These are phyloP conservation scores for Brachionus calyciflorus DNA, from an alignment of 1,140 invertebrate genomes.

Conservation along the genomic window DNA sequence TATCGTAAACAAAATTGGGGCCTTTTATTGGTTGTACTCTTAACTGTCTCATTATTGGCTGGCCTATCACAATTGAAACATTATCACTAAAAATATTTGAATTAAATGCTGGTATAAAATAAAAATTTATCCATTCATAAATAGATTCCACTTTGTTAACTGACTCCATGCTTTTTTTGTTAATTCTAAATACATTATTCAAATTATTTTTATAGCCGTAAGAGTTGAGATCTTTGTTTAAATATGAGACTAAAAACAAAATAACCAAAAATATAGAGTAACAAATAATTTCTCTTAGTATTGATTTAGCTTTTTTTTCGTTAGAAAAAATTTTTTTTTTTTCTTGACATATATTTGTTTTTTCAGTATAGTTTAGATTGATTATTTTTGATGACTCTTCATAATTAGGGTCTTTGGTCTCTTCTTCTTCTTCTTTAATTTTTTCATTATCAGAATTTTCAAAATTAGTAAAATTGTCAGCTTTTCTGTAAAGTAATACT, in stretches of 20 bases:
- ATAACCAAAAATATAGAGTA: constrained; percentile 8
- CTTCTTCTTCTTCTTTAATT: constrained; percentile 52
- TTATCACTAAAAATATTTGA: constrained; percentile 59
- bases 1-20: background rate
- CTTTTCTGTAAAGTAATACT: constrained; percentile 62
- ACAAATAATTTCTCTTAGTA: constrained; percentile 22
- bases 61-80: constrained; percentile 64
- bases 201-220: constrained; percentile 18
- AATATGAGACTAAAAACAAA: constrained; percentile 7
- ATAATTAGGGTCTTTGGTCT: background rate
- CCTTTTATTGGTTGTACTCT: background rate
- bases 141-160: background rate
- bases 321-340: background rate
- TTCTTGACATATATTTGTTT: no score
- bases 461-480: constrained; percentile 59
- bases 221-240: constrained; percentile 1
- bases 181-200: background rate
- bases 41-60: constrained; percentile 61
- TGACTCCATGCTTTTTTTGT: background rate
- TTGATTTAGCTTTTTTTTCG: background rate
- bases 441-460: constrained; percentile 51
- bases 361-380: no score
- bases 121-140: background rate
- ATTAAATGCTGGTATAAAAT: background rate
- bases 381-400: background rate